Percentiles rank a stretch among this genome's conserved stretches.
phyloP scores from a whole-genome alignment of 2,113 vertebrate genomes.

The Percina caprodes region DNA sequence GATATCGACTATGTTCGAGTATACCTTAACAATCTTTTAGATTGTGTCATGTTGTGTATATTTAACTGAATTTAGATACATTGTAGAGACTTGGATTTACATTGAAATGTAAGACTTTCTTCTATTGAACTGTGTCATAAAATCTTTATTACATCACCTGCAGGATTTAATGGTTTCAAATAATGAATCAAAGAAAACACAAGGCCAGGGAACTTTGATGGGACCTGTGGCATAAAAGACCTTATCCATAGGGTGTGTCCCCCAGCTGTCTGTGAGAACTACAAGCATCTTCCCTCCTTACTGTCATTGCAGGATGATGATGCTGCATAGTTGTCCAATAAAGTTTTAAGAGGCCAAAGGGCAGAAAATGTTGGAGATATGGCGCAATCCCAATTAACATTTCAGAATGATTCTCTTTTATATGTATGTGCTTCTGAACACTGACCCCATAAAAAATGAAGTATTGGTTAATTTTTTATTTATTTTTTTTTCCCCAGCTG shows the following conservation, averaged over 20 bases:
- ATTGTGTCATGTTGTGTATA: neutral
- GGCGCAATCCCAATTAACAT: constrained; percentile 67
- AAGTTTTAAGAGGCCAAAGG: constrained; percentile 72
- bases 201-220: neutral
- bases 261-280: neutral
- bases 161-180: constrained; percentile 16
- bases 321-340: constrained; percentile 67
- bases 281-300: constrained; percentile 10
- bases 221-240: neutral
- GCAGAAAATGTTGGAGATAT: constrained; percentile 64
- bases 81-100: neutral
- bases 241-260: neutral
- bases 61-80: neutral
- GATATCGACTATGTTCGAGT: too few relatives aligned
- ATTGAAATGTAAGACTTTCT: neutral
- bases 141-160: neutral
- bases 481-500: neutral
- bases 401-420: constrained; percentile 65
- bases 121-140: neutral
- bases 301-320: constrained; percentile 34
- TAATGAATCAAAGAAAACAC: neutral
- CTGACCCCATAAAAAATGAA: constrained; percentile 81
- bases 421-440: constrained; percentile 64
- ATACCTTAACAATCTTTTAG: neutral
- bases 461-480: constrained; percentile 82